Percentiles rank a stretch among this genome's conserved stretches.
Conservation (phyloP, 2,113 vertebrate genomes). For the Casuarius casuarius region DNA sequence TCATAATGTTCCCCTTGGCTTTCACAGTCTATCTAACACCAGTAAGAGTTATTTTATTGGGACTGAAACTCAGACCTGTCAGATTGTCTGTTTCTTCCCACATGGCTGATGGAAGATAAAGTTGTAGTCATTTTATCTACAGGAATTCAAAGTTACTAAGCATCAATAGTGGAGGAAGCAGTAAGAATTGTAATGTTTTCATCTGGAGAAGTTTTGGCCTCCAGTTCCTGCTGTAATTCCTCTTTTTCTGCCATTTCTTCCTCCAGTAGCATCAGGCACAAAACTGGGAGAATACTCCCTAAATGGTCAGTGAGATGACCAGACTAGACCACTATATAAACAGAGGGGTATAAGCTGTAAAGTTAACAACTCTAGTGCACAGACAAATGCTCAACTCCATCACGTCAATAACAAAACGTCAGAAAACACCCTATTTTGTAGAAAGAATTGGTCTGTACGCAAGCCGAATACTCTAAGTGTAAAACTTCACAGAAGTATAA, state of each 20-base stretch:
- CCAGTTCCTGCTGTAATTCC: neutral
- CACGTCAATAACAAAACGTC: fast-evolving
- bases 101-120: neutral
- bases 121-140: neutral
- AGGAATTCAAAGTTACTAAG: neutral
- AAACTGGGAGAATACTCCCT: neutral
- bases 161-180: neutral
- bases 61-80: neutral
- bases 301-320: neutral
- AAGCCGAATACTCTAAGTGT: neutral
- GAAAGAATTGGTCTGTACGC: neutral
- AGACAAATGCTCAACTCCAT: neutral
- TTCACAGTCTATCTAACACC: neutral
- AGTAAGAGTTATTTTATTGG: neutral
- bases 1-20: neutral
- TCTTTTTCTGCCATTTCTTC: neutral
- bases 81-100: neutral
- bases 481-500: neutral
- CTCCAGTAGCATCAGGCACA: neutral
- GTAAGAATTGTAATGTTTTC: neutral
- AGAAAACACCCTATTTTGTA: neutral
- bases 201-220: neutral
- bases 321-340: neutral
- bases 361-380: neutral
- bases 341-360: neutral